phyloP scores from a whole-genome alignment of 2,888 invertebrate species.

The Heterodera filipjevi region DNA sequence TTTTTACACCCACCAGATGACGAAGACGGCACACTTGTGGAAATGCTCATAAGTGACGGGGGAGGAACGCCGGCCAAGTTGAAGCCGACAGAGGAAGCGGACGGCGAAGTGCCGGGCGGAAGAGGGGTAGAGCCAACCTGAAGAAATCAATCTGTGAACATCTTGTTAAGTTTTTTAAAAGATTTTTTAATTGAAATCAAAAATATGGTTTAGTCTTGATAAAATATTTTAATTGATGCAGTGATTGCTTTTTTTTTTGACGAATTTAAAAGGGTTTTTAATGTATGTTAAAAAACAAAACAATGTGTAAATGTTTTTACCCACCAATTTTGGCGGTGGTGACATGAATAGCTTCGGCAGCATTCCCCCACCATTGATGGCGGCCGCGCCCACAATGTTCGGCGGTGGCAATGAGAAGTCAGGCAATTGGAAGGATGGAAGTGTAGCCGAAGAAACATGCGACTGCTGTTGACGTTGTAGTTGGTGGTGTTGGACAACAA shows the following conservation, averaged over 20 bases:
- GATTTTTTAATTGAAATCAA: no score
- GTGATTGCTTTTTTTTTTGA: no score
- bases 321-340: not conserved
- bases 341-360: not conserved
- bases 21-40: not conserved
- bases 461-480: no score
- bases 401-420: constrained; percentile 38
- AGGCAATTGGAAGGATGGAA: constrained; percentile 23
- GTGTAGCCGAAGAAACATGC: not conserved
- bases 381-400: not conserved
- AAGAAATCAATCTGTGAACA: not conserved
- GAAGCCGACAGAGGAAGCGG: not conserved
- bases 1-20: not conserved
- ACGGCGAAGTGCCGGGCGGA: not conserved
- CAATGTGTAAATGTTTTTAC: no score
- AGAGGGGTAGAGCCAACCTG: not conserved
- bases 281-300: no score
- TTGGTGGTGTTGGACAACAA: constrained; percentile 10
- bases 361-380: not conserved
- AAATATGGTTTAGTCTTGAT: no score
- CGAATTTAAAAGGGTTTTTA: no score
- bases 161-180: no score
- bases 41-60: not conserved
- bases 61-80: not conserved
- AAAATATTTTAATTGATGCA: no score